A percentile compares a stretch with the other conserved stretches of the same genome.
Conservation (phyloP, 2,888 invertebrate species). For the Camptogramma bilineatum region DNA sequence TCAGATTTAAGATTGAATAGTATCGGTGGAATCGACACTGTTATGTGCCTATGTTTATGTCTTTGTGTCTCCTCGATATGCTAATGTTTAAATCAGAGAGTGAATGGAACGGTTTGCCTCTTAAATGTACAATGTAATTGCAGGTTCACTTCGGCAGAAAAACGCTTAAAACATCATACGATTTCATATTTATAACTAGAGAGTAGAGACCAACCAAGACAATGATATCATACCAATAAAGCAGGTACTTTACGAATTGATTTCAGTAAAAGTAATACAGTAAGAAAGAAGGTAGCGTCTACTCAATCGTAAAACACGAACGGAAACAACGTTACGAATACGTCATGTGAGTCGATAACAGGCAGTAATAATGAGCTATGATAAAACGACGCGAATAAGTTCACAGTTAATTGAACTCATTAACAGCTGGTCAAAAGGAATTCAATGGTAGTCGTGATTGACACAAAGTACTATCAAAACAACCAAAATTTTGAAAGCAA, state of each 20-base stretch:
- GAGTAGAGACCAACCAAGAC: background rate
- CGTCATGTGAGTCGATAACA: slow-evolving; percentile 50
- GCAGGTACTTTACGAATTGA: background rate
- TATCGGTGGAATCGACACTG: slow-evolving; percentile 36
- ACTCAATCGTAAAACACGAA: slow-evolving; percentile 48
- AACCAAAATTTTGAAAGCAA: background rate
- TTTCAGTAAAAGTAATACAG: background rate
- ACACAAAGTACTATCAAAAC: no score
- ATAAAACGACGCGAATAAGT: slow-evolving; percentile 47
- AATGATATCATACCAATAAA: background rate
- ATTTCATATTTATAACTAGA: no score
- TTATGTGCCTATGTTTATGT: slow-evolving; percentile 32
- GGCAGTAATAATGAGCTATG: slow-evolving; percentile 48
- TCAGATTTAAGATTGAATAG: slow-evolving; percentile 49
- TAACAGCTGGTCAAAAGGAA: slow-evolving; percentile 20
- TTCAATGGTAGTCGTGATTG: no score
- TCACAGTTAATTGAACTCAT: slow-evolving; percentile 38
- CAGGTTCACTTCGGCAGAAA: background rate
- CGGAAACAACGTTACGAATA: slow-evolving; percentile 49
- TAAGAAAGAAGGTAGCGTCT: slow-evolving; percentile 26
- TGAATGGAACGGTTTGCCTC: slow-evolving; percentile 6
- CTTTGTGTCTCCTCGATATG: slow-evolving; percentile 17
- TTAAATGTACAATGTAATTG: slow-evolving; percentile 6
- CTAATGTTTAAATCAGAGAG: slow-evolving; percentile 19
- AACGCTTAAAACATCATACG: background rate